These are phyloP conservation scores for Scotopteryx bipunctaria DNA, from an alignment of 2,888 invertebrate genomes.

Conservation along the genomic window DNA sequence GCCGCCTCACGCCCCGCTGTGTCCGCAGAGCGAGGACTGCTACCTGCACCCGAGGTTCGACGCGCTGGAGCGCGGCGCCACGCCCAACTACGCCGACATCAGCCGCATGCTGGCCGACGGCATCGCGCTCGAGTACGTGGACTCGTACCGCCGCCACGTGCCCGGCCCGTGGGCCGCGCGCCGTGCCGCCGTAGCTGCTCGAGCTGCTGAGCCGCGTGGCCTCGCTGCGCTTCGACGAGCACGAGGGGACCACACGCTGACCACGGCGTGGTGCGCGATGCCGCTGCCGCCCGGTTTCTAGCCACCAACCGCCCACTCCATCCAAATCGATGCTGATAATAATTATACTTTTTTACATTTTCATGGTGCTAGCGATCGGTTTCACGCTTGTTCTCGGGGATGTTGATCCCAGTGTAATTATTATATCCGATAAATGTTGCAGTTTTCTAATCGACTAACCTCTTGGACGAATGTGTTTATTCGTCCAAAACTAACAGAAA, in stretches of 20 bases:
- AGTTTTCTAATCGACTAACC: too few relatives aligned
- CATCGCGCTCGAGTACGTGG: constrained; percentile 70
- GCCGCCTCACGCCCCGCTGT: constrained; percentile 3
- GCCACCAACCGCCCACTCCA: not conserved
- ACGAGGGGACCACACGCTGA: too few relatives aligned
- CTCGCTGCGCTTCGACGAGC: constrained; percentile 62
- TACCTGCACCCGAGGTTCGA: constrained; percentile 80
- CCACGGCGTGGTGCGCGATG: constrained; percentile 33
- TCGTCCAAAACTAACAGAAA: too few relatives aligned
- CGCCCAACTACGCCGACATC: constrained; percentile 72
- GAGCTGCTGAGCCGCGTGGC: constrained; percentile 49
- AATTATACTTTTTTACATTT: not conserved
- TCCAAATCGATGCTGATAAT: not conserved
- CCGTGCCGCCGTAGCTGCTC: constrained; percentile 52
- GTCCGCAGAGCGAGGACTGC: constrained; percentile 66
- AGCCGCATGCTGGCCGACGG: constrained; percentile 68
- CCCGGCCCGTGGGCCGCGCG: constrained; percentile 54
- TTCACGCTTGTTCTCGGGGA: too few relatives aligned
- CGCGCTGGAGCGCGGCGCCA: constrained; percentile 77
- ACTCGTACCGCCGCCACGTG: constrained; percentile 69
- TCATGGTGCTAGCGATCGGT: not conserved
- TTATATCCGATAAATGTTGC: too few relatives aligned
- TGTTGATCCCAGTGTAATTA: too few relatives aligned
- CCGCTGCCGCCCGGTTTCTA: constrained; percentile 42
- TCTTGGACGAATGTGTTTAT: too few relatives aligned